Evolutionary conservation across 2,113 vertebrate genomes (phyloP).

Genomic region (Trichomycterus rosablanca): DNA sequence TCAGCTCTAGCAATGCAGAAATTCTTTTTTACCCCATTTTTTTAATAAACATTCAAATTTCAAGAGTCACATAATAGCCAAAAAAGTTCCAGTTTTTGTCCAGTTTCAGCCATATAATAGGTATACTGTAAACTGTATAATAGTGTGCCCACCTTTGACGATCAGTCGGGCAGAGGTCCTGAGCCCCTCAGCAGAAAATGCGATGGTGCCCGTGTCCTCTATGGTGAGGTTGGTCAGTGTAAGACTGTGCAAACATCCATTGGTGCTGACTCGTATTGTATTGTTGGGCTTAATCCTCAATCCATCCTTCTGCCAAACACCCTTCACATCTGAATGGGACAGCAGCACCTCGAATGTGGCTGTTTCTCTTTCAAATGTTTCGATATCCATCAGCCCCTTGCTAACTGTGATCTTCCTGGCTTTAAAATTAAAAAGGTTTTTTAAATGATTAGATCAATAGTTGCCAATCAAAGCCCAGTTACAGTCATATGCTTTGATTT

Average conservation of each 20-base stretch:
- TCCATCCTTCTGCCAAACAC: slow-evolving; percentile 83
- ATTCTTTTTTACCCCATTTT: too few species aligned
- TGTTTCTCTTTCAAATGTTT: slow-evolving; percentile 77
- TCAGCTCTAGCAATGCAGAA: too few species aligned
- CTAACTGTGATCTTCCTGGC: slow-evolving; percentile 77
- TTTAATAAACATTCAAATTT: background rate
- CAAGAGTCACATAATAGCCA: too few species aligned
- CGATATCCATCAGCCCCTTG: slow-evolving; percentile 72
- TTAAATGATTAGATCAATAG: too few species aligned
- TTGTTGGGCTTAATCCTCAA: slow-evolving; percentile 78
- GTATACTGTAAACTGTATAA: too few species aligned
- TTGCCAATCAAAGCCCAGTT: too few species aligned
- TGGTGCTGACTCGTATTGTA: slow-evolving; percentile 69
- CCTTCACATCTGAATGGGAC: slow-evolving; percentile 77
- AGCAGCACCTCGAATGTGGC: slow-evolving; percentile 85
- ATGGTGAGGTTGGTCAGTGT: slow-evolving; percentile 73
- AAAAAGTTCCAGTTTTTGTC: too few species aligned
- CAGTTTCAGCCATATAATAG: too few species aligned
- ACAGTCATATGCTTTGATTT: too few species aligned
- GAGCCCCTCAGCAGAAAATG: slow-evolving; percentile 77
- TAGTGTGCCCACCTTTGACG: slow-evolving; percentile 83
- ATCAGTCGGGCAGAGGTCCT: slow-evolving; percentile 75
- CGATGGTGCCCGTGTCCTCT: slow-evolving; percentile 80
- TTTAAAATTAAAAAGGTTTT: slow-evolving; percentile 46
- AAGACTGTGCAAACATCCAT: slow-evolving; percentile 72